A percentile compares a stretch with the other conserved stretches of the same genome.
These are phyloP conservation scores for Mechanitis mazaeus DNA, from an alignment of 2,888 invertebrate genomes.

Conservation along the genomic window DNA sequence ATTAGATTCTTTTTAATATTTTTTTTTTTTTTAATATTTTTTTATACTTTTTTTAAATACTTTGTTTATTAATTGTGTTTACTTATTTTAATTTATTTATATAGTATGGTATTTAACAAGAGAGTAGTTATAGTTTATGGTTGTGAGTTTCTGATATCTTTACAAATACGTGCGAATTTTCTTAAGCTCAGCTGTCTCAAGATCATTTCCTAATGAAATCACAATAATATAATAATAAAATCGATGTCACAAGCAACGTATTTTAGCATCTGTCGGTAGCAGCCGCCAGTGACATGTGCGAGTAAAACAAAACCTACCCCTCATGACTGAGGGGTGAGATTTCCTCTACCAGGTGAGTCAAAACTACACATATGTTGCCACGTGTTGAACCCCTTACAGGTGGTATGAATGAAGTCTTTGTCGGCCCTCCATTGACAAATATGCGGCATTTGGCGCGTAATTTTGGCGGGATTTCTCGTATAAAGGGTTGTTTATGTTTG, in stretches of 20 bases:
- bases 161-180: not conserved
- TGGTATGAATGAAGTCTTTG: conserved; percentile 66
- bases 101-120: too few species aligned
- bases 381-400: conserved; percentile 72
- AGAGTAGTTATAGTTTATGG: too few species aligned
- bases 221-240: conserved; percentile 50
- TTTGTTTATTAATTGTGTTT: too few species aligned
- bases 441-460: conserved; percentile 63
- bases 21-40: not conserved
- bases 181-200: conserved; percentile 4
- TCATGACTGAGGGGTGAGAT: conserved; percentile 62
- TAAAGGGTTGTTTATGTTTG: conserved; percentile 47
- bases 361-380: conserved; percentile 61
- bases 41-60: not conserved
- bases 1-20: not conserved
- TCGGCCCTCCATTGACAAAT: conserved; percentile 64
- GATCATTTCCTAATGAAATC: conserved; percentile 25
- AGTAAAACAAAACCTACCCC: conserved; percentile 59
- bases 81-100: too few species aligned
- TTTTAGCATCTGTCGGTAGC: conserved; percentile 75
- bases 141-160: too few species aligned
- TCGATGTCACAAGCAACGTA: conserved; percentile 67
- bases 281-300: conserved; percentile 70
- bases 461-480: conserved; percentile 51
- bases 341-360: conserved; percentile 64